Evolutionary conservation across 2,888 invertebrate genomes (phyloP).

Genomic region (Hypomecis atomaria): DNA sequence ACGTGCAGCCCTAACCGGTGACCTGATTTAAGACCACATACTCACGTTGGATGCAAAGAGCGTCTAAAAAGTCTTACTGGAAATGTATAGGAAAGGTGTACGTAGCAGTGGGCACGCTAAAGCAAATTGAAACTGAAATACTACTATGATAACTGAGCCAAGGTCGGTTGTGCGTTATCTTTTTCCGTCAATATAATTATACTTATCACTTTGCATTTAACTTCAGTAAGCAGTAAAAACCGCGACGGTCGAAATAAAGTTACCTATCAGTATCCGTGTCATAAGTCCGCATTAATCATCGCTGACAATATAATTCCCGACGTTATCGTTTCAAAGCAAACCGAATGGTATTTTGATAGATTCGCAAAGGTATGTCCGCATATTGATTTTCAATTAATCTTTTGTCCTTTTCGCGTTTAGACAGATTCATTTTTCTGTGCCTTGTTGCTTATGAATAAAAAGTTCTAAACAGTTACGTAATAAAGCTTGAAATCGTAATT

Average conservation of each 20-base stretch:
- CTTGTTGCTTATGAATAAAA: constrained; percentile 38
- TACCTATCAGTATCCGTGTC: constrained; percentile 52
- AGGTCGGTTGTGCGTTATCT: too few relatives aligned
- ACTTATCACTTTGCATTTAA: not conserved
- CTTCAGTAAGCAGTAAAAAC: not conserved
- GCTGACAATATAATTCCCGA: constrained; percentile 71
- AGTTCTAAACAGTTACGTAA: constrained; percentile 21
- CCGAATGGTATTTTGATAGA: constrained; percentile 76
- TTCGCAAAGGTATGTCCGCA: constrained; percentile 72
- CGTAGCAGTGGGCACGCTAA: too few relatives aligned
- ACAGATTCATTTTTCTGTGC: constrained; percentile 68
- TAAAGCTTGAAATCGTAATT: constrained; percentile 2
- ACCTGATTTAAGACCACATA: too few relatives aligned
- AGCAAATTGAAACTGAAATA: too few relatives aligned
- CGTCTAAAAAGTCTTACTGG: too few relatives aligned
- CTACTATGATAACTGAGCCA: too few relatives aligned
- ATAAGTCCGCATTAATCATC: constrained; percentile 77
- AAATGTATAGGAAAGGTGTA: too few relatives aligned
- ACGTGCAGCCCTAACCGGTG: too few relatives aligned
- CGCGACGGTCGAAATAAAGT: constrained; percentile 5
- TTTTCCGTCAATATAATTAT: too few relatives aligned
- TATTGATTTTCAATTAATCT: constrained; percentile 83
- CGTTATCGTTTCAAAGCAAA: constrained; percentile 75
- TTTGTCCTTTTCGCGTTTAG: constrained; percentile 72
- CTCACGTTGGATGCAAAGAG: too few relatives aligned